Evolutionary conservation across 1,140 invertebrate species (phyloP), one percentile per base, ranked within the genome.

Genomic region (Macrobrachium rosenbergii): DNA sequence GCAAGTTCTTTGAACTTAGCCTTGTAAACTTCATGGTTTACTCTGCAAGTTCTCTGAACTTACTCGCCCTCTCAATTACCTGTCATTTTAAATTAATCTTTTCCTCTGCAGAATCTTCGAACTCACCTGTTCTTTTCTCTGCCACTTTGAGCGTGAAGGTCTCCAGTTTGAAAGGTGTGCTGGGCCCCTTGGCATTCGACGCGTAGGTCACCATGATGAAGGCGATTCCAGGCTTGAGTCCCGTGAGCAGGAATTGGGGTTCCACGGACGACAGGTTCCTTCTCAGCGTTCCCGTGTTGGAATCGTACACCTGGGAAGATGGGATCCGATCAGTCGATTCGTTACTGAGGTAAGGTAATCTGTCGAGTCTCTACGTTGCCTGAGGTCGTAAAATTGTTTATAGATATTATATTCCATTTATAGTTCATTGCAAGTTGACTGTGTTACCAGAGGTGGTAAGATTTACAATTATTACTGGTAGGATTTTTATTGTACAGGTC

Each of bases 111-210:
- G 21, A 72, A 83, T 23, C 75, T 75, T 58, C 91, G 12, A 52
- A 52, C 93, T 93, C 92, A 95, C 95, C 96, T 90, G 96, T 95
- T 90, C 95, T 94, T 92, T 95, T 95, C 91, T 96, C 95, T 2
- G 96, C 96, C 92, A 97, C 96, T 91, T 96, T 95, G 90, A 97
- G 94, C 86, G 96, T 95, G 90, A 96, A 96, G 90, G 97, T 96
- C 91, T 97, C 96, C 17, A 98, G 92, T 0, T 96, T 93, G 84
- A 95, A 94, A 28, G 94, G 94, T 90, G 97, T 96, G 88, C 96
- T 96, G 83, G 95, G 94, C 72, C 97, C 97, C 92, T 98, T 97
- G 59, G 95, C 94, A 92, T 98, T 98, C 89, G 94, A 94, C 64
- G 96, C 95, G 91, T 97, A n/a, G 84, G 96, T 94, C 78, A 96